These are phyloP conservation scores for Indicator indicator DNA, from an alignment of 2,113 vertebrate genomes.

Conservation along the genomic window DNA sequence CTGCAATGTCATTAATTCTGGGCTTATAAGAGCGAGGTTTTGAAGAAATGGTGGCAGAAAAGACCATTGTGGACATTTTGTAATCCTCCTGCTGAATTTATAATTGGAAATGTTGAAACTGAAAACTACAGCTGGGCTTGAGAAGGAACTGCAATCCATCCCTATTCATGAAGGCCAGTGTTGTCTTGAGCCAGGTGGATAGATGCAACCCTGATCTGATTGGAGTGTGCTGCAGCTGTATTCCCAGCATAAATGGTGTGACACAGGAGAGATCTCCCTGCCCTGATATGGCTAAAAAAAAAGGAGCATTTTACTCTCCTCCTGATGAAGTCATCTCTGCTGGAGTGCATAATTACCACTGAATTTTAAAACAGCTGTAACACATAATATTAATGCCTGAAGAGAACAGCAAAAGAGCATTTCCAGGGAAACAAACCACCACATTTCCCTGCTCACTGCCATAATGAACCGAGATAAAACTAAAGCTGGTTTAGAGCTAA, in stretches of 20 bases:
- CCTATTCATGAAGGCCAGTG: not conserved
- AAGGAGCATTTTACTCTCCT: not conserved
- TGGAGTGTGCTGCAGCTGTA: rapidly evolving
- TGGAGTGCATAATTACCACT: constrained; percentile 36
- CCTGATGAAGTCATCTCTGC: constrained; percentile 4
- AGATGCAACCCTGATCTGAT: not conserved
- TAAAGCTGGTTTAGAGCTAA: not conserved
- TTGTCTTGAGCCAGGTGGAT: not conserved
- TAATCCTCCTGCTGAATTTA: not conserved
- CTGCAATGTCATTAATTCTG: not conserved
- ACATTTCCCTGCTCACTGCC: not conserved
- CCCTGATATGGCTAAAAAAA: not conserved
- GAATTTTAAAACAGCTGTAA: constrained; percentile 51
- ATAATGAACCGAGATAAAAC: constrained; percentile 2
- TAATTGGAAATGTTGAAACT: not conserved
- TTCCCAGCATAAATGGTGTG: not conserved
- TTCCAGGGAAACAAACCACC: constrained; percentile 30
- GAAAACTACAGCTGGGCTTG: not conserved
- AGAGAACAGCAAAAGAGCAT: constrained; percentile 34
- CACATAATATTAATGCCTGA: constrained; percentile 41
- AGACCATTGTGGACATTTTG: not conserved
- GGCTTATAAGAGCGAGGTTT: not conserved
- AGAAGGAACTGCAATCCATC: not conserved
- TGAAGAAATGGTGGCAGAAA: not conserved
- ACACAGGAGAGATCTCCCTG: not conserved